phyloP scores from a whole-genome alignment of 2,113 vertebrate genomes.

The Odocoileus hemionus region DNA sequence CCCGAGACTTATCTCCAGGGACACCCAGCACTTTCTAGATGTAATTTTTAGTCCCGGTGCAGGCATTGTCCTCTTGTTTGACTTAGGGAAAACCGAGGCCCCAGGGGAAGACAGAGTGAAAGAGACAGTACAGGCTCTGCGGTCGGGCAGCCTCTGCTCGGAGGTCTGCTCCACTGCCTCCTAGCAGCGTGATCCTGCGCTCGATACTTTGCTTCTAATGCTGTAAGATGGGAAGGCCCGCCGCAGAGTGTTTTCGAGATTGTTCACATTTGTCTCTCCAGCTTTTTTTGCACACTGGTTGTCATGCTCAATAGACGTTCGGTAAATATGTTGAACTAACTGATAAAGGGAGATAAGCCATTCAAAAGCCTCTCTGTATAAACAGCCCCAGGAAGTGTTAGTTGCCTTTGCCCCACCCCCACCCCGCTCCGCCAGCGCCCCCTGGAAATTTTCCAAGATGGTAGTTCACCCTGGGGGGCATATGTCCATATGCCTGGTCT shows the following conservation, averaged over 20 bases:
- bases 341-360: not conserved
- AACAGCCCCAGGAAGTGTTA: not conserved
- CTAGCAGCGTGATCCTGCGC: not conserved
- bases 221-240: not conserved
- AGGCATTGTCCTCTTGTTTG: not conserved
- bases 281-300: not conserved
- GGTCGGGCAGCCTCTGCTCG: not conserved
- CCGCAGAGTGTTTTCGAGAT: not conserved
- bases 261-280: not conserved
- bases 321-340: not conserved
- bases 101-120: not conserved
- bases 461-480: not conserved
- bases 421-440: fast-evolving
- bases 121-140: not conserved
- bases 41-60: not conserved
- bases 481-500: not conserved
- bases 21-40: not conserved
- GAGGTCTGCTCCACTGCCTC: not conserved
- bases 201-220: not conserved
- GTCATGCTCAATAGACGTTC: not conserved
- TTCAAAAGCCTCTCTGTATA: not conserved
- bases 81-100: not conserved
- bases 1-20: not conserved
- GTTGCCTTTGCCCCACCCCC: not conserved
- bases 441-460: not conserved